These are phyloP conservation scores for Pseudonaja textilis DNA, from an alignment of 2,113 vertebrate genomes.

Conservation along the genomic window DNA sequence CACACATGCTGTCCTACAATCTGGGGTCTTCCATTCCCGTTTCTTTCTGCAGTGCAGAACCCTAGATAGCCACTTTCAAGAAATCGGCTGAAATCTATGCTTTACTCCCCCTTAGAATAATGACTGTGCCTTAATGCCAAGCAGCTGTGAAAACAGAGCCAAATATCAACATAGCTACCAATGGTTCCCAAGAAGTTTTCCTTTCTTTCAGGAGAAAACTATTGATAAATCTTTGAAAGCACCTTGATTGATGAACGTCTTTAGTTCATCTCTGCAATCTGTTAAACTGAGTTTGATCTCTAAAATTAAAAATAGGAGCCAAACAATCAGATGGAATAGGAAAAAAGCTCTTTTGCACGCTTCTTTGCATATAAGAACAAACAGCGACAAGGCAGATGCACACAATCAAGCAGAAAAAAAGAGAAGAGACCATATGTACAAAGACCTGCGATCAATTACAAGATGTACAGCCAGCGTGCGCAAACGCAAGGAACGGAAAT, in stretches of 20 bases:
- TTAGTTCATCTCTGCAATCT: neutral
- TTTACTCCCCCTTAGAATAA: neutral
- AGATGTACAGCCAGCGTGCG: neutral
- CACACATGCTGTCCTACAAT: too few relatives aligned
- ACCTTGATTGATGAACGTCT: neutral
- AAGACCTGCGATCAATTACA: neutral
- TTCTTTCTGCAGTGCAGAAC: neutral
- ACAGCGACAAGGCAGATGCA: neutral
- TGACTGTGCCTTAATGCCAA: neutral
- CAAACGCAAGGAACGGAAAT: neutral
- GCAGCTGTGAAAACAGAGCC: neutral
- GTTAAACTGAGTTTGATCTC: neutral
- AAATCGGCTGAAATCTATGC: neutral
- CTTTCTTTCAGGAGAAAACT: neutral
- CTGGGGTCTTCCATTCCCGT: too few relatives aligned
- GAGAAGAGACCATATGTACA: neutral
- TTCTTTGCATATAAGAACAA: neutral
- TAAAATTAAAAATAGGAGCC: conserved; percentile 2
- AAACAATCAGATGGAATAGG: neutral
- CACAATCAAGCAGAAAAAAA: neutral
- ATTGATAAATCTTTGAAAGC: neutral
- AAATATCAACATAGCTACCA: neutral
- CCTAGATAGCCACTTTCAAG: neutral
- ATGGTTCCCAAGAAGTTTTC: neutral
- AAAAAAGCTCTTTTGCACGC: neutral